Evolutionary conservation across 2,113 vertebrate species (phyloP).

Genomic region (Oryzias javanicus): DNA sequence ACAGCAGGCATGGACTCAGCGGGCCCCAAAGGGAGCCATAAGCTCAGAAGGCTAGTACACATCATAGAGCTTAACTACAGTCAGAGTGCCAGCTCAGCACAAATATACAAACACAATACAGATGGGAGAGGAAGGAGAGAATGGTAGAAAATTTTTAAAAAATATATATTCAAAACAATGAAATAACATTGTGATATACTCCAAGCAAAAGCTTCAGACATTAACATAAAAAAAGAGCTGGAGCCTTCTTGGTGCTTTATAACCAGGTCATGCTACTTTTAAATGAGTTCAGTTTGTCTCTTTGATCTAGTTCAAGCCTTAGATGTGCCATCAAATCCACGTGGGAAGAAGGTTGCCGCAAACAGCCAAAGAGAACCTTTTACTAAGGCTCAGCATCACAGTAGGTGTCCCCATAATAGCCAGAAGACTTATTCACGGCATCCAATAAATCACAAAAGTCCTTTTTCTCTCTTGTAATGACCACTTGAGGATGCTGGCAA

Average conservation of each 20-base stretch:
- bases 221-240: not conserved
- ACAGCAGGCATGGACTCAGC: conserved; percentile 51
- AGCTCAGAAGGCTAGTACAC: conserved; percentile 31
- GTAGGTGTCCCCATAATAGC: conserved; percentile 11
- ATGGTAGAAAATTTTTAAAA: not conserved
- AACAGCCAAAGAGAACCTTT: conserved; percentile 17
- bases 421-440: conserved; percentile 24
- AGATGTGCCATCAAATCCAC: conserved; percentile 53
- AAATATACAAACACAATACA: conserved; percentile 26
- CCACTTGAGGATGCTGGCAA: conserved; percentile 38
- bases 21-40: conserved; percentile 44
- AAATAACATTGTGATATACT: too few relatives aligned
- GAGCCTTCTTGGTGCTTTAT: conserved; percentile 12
- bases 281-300: conserved; percentile 27
- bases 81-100: conserved; percentile 66
- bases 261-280: conserved; percentile 52
- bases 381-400: conserved; percentile 19
- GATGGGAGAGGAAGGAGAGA: conserved; percentile 6
- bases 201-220: too few relatives aligned
- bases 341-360: conserved; percentile 35
- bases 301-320: conserved; percentile 57
- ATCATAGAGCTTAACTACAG: conserved; percentile 44
- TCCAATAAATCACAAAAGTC: not conserved
- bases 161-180: too few relatives aligned
- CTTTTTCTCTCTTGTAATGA: conserved; percentile 28